A percentile compares a stretch with the other conserved stretches of the same genome.
These are phyloP conservation scores for Endotricha flammealis DNA, from an alignment of 2,888 invertebrate species.

Conservation along the genomic window DNA sequence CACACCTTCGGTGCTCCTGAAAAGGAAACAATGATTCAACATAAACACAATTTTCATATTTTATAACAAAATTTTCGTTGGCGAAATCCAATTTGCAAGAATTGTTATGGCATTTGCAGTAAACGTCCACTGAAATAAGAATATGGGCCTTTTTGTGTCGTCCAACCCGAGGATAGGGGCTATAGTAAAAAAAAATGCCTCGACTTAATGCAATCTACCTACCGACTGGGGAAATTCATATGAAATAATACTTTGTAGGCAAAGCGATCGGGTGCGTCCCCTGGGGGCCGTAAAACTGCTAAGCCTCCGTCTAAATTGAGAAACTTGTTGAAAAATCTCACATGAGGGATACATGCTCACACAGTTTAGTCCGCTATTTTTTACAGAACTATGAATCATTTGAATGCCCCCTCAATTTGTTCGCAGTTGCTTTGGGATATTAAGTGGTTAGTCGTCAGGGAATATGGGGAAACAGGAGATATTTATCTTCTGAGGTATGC, in stretches of 20 bases:
- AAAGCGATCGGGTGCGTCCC: constrained; percentile 56
- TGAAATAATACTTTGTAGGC: constrained; percentile 67
- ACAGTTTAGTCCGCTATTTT: constrained; percentile 33
- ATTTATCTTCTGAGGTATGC: too few relatives aligned
- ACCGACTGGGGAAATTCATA: constrained; percentile 51
- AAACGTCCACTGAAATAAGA: constrained; percentile 49
- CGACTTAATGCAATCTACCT: constrained; percentile 47
- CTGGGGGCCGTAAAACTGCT: constrained; percentile 59
- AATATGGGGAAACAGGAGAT: constrained; percentile 1
- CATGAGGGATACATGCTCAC: constrained; percentile 42
- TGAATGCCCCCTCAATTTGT: constrained; percentile 3
- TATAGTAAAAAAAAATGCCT: constrained; percentile 42
- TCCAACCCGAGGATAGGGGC: constrained; percentile 36
- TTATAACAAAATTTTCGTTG: constrained; percentile 35
- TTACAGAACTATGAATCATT: constrained; percentile 18
- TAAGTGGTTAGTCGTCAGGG: not conserved
- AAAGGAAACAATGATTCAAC: too few relatives aligned
- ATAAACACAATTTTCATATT: constrained; percentile 34
- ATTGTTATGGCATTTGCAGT: constrained; percentile 48
- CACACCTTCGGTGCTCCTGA: not conserved
- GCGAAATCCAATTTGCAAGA: constrained; percentile 58
- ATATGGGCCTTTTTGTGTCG: constrained; percentile 49
- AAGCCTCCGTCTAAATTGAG: constrained; percentile 62
- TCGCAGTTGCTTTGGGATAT: not conserved
- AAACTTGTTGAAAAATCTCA: constrained; percentile 67